These are phyloP conservation scores for Drosophila eohydei DNA, from an alignment of 2,888 invertebrate genomes.

Conservation along the genomic window DNA sequence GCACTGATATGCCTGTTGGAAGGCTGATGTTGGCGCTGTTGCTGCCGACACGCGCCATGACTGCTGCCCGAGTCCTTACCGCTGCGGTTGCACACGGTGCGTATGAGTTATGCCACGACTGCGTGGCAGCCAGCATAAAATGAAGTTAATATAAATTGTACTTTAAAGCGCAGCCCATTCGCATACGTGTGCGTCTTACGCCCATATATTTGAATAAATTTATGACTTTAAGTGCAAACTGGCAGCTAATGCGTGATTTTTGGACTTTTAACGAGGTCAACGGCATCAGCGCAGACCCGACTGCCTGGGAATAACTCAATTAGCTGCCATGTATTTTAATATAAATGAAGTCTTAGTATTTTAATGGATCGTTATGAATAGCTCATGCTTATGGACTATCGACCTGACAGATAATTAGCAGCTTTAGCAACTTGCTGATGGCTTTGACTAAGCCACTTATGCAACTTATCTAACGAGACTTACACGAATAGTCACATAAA, in stretches of 20 bases:
- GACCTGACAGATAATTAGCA: too few relatives aligned
- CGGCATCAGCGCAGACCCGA: not conserved
- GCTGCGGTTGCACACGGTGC: constrained; percentile 71
- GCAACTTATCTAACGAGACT: not conserved
- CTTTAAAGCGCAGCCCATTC: constrained; percentile 55
- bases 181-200: constrained; percentile 54
- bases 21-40: constrained; percentile 27
- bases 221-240: constrained; percentile 78
- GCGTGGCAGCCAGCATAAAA: constrained; percentile 66
- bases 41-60: constrained; percentile 52
- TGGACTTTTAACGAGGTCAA: constrained; percentile 48
- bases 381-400: not conserved
- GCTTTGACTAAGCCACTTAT: not conserved
- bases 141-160: constrained; percentile 77
- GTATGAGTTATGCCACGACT: constrained; percentile 74
- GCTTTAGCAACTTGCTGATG: not conserved
- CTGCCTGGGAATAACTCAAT: not conserved
- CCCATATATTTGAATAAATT: constrained; percentile 75
- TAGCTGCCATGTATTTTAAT: not conserved
- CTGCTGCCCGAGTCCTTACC: constrained; percentile 42
- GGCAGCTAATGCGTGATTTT: constrained; percentile 78
- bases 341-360: not conserved
- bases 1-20: constrained; percentile 65
- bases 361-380: not conserved
- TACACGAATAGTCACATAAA: not conserved